These are phyloP conservation scores for Coelinius sp. DNA, from an alignment of 2,888 invertebrate genomes.

Conservation along the genomic window DNA sequence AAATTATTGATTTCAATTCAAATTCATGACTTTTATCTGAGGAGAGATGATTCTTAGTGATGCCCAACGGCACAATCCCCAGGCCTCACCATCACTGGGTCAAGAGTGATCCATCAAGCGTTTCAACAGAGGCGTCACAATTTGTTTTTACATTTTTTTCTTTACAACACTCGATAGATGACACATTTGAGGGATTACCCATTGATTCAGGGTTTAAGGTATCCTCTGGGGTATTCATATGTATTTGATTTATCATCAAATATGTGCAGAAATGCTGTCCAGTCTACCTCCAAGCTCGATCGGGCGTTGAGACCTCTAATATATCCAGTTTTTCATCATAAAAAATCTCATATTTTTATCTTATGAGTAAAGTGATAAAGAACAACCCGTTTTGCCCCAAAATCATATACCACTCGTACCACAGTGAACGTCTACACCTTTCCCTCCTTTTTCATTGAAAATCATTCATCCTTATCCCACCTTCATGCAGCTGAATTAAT, in stretches of 20 bases:
- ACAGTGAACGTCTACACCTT: slow-evolving; percentile 25
- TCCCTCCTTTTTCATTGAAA: slow-evolving; percentile 31
- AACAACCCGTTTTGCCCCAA: too few relatives aligned
- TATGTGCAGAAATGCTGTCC: not conserved
- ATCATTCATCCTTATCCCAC: slow-evolving; percentile 31
- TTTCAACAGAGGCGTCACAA: not conserved
- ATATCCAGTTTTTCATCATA: not conserved
- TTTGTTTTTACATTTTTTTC: not conserved
- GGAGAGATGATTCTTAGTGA: not conserved
- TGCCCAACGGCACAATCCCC: not conserved
- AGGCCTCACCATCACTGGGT: not conserved
- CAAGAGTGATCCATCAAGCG: slow-evolving; percentile 6
- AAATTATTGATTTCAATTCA: not conserved
- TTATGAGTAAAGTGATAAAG: not conserved
- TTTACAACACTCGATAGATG: not conserved
- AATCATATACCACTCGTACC: not conserved
- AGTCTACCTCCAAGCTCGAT: not conserved
- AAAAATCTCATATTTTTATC: not conserved
- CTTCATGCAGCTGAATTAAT: slow-evolving; percentile 18
- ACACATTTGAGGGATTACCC: not conserved
- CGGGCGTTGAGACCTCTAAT: not conserved
- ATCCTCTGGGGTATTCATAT: too few relatives aligned
- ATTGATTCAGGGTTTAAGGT: not conserved
- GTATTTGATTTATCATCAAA: too few relatives aligned
- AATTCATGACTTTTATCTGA: not conserved